phyloP scores from a whole-genome alignment of 2,888 invertebrate species.

The Meghimatium bilineatum region DNA sequence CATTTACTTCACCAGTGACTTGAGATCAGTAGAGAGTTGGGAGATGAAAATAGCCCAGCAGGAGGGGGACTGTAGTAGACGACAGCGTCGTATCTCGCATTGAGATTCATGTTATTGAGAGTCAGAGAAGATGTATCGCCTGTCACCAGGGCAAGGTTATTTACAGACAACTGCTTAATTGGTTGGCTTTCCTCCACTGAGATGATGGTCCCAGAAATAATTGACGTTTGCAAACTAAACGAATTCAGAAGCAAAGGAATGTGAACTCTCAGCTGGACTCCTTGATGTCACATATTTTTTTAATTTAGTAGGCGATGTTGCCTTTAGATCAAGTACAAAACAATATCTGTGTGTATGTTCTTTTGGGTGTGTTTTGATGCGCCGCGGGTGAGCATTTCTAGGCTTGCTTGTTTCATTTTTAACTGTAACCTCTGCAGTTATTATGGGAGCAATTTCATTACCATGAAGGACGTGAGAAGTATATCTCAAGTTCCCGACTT shows the following conservation, averaged over 20 bases:
- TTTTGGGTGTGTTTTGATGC: constrained; percentile 5
- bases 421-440: not conserved
- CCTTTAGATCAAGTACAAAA: not conserved
- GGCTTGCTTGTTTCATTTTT: not conserved
- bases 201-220: not conserved
- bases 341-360: constrained; percentile 1
- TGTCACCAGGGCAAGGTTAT: not conserved
- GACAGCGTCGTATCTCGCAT: not conserved
- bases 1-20: not conserved
- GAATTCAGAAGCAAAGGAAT: not conserved
- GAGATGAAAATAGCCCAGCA: constrained; percentile 1
- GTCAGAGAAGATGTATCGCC: constrained; percentile 1
- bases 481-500: not conserved
- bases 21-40: not conserved
- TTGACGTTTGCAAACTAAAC: constrained; percentile 16
- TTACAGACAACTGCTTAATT: constrained; percentile 4
- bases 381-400: not conserved
- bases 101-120: constrained; percentile 11
- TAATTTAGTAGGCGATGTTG: not conserved
- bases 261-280: not conserved
- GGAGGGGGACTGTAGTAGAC: not conserved
- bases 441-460: constrained; percentile 6
- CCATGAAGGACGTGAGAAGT: not conserved
- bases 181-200: not conserved
- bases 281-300: not conserved